These are phyloP conservation scores for Rotaria magnacalcarata DNA, from an alignment of 2,888 invertebrate genomes.

Conservation along the genomic window DNA sequence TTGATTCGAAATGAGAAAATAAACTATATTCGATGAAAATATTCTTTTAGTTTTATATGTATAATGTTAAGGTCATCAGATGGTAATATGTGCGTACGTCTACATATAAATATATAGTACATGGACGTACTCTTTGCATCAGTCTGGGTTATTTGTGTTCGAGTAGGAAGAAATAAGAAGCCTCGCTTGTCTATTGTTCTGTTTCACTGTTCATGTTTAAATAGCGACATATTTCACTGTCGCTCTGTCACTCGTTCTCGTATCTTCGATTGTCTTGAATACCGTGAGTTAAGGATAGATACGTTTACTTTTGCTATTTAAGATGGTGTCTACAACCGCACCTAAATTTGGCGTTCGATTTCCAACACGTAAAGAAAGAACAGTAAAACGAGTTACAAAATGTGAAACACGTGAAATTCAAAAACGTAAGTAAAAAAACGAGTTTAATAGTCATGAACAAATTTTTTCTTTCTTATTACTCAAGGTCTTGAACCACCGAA, in stretches of 20 bases:
- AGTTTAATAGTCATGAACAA: no score
- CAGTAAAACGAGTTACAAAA: not conserved
- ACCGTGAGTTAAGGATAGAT: no score
- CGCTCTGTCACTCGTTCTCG: not conserved
- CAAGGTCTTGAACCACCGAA: not conserved
- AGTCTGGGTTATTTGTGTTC: not conserved
- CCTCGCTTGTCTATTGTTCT: not conserved
- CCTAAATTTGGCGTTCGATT: conserved; percentile 12
- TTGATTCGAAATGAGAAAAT: not conserved
- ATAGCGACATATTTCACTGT: not conserved
- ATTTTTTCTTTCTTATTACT: not conserved
- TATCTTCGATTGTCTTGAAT: not conserved
- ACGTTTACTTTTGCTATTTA: not conserved
- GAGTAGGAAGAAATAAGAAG: not conserved
- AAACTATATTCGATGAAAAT: not conserved
- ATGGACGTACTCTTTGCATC: not conserved
- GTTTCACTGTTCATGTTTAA: not conserved
- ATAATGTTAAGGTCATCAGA: not conserved
- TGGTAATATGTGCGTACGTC: not conserved
- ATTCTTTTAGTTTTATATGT: not conserved
- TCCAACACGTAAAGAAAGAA: conserved; percentile 17
- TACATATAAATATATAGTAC: not conserved
- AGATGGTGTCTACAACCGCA: not conserved
- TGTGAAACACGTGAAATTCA: conserved; percentile 18
- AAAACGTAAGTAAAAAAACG: not conserved